Evolutionary conservation across 2,797 vertebrate species (phyloP).

Genomic region (Chloroceryle amazona): DNA sequence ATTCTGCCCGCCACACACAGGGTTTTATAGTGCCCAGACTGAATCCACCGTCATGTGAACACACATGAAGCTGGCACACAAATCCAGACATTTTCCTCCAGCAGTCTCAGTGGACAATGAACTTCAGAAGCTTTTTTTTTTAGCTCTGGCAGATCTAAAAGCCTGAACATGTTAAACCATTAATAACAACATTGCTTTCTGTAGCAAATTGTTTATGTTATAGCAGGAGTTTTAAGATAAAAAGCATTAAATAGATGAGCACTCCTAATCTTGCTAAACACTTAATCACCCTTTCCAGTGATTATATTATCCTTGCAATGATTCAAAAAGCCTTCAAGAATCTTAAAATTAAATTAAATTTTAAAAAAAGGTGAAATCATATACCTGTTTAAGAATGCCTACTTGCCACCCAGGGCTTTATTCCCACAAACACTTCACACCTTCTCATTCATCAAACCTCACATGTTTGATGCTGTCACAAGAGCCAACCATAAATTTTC

Average conservation of each 20-base stretch:
- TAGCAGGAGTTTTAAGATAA: not conserved
- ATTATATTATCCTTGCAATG: not conserved
- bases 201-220: not conserved
- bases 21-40: not conserved
- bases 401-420: not conserved
- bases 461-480: accelerated
- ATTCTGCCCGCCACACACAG: not conserved
- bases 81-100: not conserved
- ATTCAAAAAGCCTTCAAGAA: not conserved
- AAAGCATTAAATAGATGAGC: not conserved
- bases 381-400: not conserved
- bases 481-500: not conserved
- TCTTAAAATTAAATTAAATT: not conserved
- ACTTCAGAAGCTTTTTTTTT: not conserved
- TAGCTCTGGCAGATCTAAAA: not conserved
- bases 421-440: not conserved
- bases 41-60: not conserved
- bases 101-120: not conserved
- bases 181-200: not conserved
- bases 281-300: not conserved
- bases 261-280: not conserved
- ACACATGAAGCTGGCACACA: not conserved
- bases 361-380: not conserved
- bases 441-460: not conserved
- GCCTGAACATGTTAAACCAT: not conserved